A percentile compares a stretch with the other conserved stretches of the same genome.
Conservation (phyloP, 2,888 invertebrate genomes). For the Sabellastarte sp. region DNA sequence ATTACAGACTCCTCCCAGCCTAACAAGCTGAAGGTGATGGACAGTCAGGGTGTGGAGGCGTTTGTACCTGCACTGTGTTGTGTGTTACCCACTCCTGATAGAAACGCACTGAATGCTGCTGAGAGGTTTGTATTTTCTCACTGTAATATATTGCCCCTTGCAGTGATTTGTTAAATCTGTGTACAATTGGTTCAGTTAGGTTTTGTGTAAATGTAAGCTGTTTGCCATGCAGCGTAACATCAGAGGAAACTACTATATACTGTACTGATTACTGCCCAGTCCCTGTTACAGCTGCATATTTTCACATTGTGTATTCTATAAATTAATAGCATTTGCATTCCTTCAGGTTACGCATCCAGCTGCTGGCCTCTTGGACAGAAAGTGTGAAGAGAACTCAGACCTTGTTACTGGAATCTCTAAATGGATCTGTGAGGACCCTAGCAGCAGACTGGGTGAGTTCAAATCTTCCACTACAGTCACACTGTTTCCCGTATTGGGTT, state of each 20-base stretch:
- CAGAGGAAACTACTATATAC: too few species aligned
- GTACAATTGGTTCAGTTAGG: too few species aligned
- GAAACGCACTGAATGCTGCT: constrained; percentile 27
- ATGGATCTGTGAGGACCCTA: constrained; percentile 11
- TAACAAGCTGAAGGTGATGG: constrained; percentile 25
- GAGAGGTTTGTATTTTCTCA: constrained; percentile 21
- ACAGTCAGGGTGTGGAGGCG: constrained; percentile 28
- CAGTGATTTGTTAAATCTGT: too few species aligned
- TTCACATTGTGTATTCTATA: too few species aligned
- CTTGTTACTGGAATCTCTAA: constrained; percentile 20
- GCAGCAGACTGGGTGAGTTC: constrained; percentile 23
- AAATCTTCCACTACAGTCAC: too few species aligned
- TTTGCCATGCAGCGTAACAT: too few species aligned
- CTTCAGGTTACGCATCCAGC: constrained; percentile 27
- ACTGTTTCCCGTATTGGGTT: too few species aligned
- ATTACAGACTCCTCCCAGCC: constrained; percentile 12
- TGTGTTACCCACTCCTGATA: constrained; percentile 34
- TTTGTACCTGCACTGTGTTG: constrained; percentile 33
- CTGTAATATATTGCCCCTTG: too few species aligned
- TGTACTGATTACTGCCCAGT: too few species aligned
- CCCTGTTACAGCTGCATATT: too few species aligned
- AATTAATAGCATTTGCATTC: too few species aligned
- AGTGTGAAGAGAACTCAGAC: constrained; percentile 25
- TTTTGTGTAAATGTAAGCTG: too few species aligned
- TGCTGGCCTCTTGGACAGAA: constrained; percentile 33